Evolutionary conservation across 2,888 invertebrate species (phyloP).

Genomic region (Lasioglossum lativentre): DNA sequence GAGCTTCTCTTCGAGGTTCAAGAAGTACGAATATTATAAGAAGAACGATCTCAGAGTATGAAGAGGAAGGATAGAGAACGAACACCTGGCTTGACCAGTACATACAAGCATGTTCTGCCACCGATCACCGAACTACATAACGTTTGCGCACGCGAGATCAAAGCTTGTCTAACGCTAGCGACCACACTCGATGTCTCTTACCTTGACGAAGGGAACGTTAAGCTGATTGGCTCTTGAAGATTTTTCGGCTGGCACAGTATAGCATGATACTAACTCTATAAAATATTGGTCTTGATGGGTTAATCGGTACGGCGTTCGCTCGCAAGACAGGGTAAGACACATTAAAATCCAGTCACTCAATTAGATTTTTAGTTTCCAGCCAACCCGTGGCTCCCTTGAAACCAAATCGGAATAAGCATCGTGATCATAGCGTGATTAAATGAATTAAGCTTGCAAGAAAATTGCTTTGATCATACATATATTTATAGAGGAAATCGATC

Average conservation of each 20-base stretch:
- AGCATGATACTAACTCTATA: not conserved
- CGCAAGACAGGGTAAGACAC: not conserved
- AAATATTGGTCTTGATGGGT: not conserved
- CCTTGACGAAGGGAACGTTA: not conserved
- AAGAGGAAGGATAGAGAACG: not conserved
- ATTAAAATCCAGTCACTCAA: not conserved
- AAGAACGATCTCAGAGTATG: not conserved
- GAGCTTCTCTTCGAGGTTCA: constrained; percentile 29
- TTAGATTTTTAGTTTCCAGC: constrained; percentile 5
- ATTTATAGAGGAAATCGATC: constrained; percentile 5
- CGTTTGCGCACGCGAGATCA: constrained; percentile 27
- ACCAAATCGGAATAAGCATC: not conserved
- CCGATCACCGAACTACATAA: constrained; percentile 24
- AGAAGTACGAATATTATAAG: not conserved
- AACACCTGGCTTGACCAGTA: constrained; percentile 16
- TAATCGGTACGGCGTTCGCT: not conserved
- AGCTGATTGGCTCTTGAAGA: not conserved
- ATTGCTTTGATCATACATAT: not conserved
- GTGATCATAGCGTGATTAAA: not conserved
- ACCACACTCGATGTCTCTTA: constrained; percentile 20
- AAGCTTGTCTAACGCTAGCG: constrained; percentile 44
- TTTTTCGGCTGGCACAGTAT: not conserved
- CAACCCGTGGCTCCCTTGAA: not conserved
- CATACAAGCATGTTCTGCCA: constrained; percentile 39
- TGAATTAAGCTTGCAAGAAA: constrained; percentile 8